Conservation (phyloP, 2,113 vertebrate species). For the Hypomesus transpacificus region DNA sequence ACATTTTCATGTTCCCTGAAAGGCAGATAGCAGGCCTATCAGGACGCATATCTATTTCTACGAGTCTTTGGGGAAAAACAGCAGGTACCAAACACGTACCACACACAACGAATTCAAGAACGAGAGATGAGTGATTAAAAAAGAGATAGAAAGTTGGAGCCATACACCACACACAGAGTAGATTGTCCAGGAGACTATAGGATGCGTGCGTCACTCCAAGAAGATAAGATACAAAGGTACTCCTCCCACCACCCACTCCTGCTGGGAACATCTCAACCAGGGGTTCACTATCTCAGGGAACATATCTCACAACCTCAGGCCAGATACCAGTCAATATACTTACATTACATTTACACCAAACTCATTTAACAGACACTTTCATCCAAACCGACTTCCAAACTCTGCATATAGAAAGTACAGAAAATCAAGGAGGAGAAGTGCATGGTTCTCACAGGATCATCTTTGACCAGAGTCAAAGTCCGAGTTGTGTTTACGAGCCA, state of each 20-base stretch:
- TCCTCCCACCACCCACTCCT: neutral
- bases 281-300: too few species aligned
- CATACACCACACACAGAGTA: neutral
- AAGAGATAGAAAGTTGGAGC: neutral
- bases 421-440: too few species aligned
- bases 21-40: neutral
- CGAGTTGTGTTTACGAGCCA: too few species aligned
- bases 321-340: too few species aligned
- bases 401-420: too few species aligned
- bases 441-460: too few species aligned
- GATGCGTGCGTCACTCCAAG: constrained; percentile 4
- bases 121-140: neutral
- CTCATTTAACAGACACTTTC: too few species aligned
- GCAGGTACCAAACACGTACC: neutral
- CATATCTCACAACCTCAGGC: too few species aligned
- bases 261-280: neutral
- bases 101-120: too few species aligned
- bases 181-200: neutral
- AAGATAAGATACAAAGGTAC: constrained; percentile 25
- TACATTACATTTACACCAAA: too few species aligned
- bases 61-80: neutral
- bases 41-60: constrained; percentile 15
- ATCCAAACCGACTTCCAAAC: too few species aligned
- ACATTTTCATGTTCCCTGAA: neutral
- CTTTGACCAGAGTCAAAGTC: too few species aligned